These are phyloP conservation scores for Microctenopoma stevenorrisi DNA, from an alignment of 2,797 vertebrate genomes.

Conservation along the genomic window DNA sequence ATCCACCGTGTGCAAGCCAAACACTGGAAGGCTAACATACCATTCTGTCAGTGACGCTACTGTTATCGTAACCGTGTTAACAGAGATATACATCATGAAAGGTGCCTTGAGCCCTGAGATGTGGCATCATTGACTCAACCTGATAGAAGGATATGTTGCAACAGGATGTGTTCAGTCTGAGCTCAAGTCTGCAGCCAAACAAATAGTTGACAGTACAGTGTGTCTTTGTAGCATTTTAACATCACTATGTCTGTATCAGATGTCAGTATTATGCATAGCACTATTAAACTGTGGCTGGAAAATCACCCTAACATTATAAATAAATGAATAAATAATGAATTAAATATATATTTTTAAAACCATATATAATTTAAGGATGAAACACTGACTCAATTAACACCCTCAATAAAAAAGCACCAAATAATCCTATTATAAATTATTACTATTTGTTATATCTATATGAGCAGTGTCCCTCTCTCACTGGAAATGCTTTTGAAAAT, in stretches of 20 bases:
- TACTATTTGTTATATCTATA: not conserved
- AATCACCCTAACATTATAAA: not conserved
- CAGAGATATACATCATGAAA: constrained; percentile 46
- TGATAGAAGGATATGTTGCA: constrained; percentile 41
- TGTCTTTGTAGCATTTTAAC: not conserved
- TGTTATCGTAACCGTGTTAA: constrained; percentile 53
- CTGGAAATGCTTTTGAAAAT: constrained; percentile 35
- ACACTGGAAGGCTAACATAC: constrained; percentile 33
- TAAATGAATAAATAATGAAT: not conserved
- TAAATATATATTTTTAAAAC: not conserved
- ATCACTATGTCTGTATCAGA: not conserved
- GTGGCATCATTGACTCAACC: constrained; percentile 48
- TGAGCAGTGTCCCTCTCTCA: not conserved
- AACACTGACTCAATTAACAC: not conserved
- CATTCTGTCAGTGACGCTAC: constrained; percentile 38
- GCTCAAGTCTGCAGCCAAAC: constrained; percentile 5
- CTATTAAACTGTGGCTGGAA: not conserved
- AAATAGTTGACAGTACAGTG: not conserved
- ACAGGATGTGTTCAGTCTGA: constrained; percentile 25
- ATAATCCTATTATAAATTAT: not conserved
- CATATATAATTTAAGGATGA: not conserved
- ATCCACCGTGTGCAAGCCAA: constrained; percentile 15
- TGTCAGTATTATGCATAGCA: not conserved
- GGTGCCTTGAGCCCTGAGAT: constrained; percentile 31
- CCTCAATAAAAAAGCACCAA: not conserved